Evolutionary conservation across 2,797 vertebrate genomes (phyloP), one percentile per base, ranked within the genome.

Genomic region (Poeciliopsis turneri): DNA sequence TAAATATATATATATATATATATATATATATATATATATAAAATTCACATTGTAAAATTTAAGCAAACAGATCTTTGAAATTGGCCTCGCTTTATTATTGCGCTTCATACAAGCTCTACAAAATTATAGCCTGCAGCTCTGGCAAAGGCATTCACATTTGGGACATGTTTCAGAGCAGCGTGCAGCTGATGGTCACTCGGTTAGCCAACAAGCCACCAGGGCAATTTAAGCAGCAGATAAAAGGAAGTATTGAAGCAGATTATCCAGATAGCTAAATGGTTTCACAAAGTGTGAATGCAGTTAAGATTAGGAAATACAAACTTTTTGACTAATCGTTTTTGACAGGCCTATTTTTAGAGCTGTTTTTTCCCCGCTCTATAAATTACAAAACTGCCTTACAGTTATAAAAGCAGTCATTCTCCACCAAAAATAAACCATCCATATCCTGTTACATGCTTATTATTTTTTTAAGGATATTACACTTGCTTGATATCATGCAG

Each of bases 161-260:
- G 82, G 85, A 78, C 83, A 79, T 79, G 82, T 76, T 86, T 74
- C 75, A 72, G 13, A 72, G 72, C 71, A 18, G 46, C 41, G 30
- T 74, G 73, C 76, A 71, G 78, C 79, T 75, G 77, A 78, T 85
- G 87, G 90, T 89, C 90, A 92, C 61, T 83, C 30, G 71, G 76
- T 77, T 82, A 76, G 75, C 83, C 86, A 73, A 66, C 77, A 53
- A 81, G 73, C 82, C 86, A 87, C 74, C 82, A 82, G 86, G 77
- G 86, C 85, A 86, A 77, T 59, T 11, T 12, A 69, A 75, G 68
- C 69, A 74, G 85, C 80, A 87, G 78, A 90, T 86, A 81, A 86
- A 41, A 87, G 79, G 59, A 82, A 72, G 85, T 80, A 88, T 80
- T 43, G 74, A 88, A 87, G 72, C 74, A 16, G 66, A 85, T 83